Evolutionary conservation across 2,113 vertebrate genomes (phyloP), one percentile per base, ranked within the genome.

Genomic region (Sorex fumeus): DNA sequence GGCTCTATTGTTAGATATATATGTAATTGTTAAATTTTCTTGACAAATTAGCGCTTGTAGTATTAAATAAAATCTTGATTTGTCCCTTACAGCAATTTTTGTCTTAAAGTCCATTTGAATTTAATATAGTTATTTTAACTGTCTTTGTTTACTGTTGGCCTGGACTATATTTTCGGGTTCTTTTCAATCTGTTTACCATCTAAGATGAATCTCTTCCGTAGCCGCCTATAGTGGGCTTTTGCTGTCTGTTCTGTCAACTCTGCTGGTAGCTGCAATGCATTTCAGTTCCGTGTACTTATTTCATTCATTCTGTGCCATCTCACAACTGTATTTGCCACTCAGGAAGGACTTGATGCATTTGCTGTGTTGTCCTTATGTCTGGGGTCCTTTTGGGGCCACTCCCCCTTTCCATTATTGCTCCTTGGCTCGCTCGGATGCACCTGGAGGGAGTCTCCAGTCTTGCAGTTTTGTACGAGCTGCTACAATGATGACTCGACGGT

Each of bases 1-100:
- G 66, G 27, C 19, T 57, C 6, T 18, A 2, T 85, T 64, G 11
- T 70, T 85, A 75, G 28, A 23, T 81, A 6, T 32, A 8, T 50
- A 40, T 62, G 69, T 94, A 77, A 62, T 75, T 50, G 12, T 94
- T 92, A 43, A 2, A 57, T 72, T 57, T 66, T 64, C 8, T 74
- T 69, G 67, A 15, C 62, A 15, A 69, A 64, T 53, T 43, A 36
- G 64, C 32, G 40, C 50, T 85, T 79, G 57, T 85, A 75, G 28
- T 16, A 50, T 66, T 60, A 12, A 47, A 23, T 75, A 50, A 81
- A 67, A 16, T 69, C n/a, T 91, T 60, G 62, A 10, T 91, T 66
- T 94, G 57, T 69, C 28, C 50, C 9, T 50, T 89, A 3, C 34
- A 27, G 21, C 40, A 70, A 8, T 66, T 75, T 81, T 89, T 43